Conservation (phyloP, 2,113 vertebrate species). For the Cervus canadensis region DNA sequence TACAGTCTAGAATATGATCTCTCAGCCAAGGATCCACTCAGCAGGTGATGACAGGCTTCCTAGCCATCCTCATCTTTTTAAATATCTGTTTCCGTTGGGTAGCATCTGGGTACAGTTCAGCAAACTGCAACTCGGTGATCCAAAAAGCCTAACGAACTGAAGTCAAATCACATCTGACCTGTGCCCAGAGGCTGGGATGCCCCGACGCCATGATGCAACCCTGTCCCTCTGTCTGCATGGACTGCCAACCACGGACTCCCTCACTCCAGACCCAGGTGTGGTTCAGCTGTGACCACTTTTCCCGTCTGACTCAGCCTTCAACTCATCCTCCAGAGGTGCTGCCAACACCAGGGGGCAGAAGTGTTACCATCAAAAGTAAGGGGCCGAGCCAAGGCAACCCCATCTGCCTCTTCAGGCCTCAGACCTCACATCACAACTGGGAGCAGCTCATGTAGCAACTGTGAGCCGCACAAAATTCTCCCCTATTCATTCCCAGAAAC, state of each 20-base stretch:
- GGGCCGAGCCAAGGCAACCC: not conserved
- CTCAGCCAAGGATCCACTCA: not conserved
- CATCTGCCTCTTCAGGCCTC: not conserved
- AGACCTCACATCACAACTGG: not conserved
- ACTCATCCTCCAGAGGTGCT: not conserved
- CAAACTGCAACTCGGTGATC: not conserved
- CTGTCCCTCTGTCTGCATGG: not conserved
- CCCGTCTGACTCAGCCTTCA: not conserved
- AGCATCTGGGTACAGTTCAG: not conserved
- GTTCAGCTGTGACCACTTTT: not conserved
- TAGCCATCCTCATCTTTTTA: not conserved
- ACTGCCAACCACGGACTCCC: not conserved
- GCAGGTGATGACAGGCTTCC: not conserved
- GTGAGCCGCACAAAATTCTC: not conserved
- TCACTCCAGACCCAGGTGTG: not conserved
- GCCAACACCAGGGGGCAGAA: not conserved
- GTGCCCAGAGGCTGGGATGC: not conserved
- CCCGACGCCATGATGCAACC: not conserved
- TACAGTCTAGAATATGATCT: not conserved
- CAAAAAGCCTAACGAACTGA: not conserved
- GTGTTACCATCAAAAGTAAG: not conserved
- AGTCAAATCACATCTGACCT: not conserved
- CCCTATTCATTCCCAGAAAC: not conserved
- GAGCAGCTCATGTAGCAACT: not conserved
- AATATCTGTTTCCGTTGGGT: not conserved